These are phyloP conservation scores for Barbus barbus DNA, from an alignment of 2,113 vertebrate species.

Conservation along the genomic window DNA sequence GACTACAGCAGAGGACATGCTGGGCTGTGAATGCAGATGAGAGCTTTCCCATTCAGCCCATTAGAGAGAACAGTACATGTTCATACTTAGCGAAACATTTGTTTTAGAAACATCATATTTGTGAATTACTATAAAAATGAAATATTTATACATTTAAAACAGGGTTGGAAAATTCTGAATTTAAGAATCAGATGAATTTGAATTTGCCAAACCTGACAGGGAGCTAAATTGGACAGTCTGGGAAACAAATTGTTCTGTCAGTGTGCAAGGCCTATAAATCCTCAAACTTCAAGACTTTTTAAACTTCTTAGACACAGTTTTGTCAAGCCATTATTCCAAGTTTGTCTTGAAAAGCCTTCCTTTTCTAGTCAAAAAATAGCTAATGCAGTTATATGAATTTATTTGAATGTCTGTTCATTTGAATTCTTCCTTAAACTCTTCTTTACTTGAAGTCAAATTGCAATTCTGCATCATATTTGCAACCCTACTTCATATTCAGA, in stretches of 20 bases:
- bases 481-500: neutral
- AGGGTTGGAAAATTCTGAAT: too few species aligned
- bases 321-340: neutral
- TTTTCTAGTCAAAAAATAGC: neutral
- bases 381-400: too few species aligned
- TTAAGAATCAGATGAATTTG: too few species aligned
- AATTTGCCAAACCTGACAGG: too few species aligned
- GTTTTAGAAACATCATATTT: neutral
- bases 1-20: neutral
- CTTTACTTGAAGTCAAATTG: too few species aligned
- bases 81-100: neutral
- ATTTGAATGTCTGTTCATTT: neutral
- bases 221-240: too few species aligned
- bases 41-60: too few species aligned
- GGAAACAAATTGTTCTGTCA: too few species aligned
- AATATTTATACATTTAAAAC: neutral
- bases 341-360: neutral
- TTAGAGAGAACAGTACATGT: too few species aligned
- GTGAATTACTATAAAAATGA: neutral
- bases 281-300: too few species aligned
- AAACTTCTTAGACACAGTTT: neutral
- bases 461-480: neutral
- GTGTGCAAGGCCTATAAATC: neutral
- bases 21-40: constrained; percentile 6
- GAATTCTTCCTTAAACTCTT: neutral